Evolutionary conservation across 1,140 invertebrate genomes (phyloP), one percentile per base, ranked within the genome.

Genomic region (Neodiprion lecontei): DNA sequence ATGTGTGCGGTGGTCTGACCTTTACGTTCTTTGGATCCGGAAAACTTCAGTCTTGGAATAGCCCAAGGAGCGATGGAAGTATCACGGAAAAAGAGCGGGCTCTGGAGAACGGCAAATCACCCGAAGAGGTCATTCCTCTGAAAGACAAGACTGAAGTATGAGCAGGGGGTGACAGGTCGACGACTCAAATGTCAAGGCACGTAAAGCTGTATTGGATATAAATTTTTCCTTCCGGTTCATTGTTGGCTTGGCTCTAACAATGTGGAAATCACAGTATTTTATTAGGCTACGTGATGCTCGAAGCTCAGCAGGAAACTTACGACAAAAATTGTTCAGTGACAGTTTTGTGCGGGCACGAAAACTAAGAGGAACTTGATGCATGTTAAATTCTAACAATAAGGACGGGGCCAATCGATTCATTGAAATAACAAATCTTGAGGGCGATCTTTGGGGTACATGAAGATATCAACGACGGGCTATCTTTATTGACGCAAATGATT

Each of bases 1-100:
- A 97, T 82, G 85, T 91, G 3, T 82, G 90, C 11, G 96, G 94
- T 0, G 92, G 93, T 1, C 66, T 94, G 0, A 84, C 92, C 1
- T 98, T 94, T 86, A 80, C 92, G 5, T 76, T 93, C 11, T 89
- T 95, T 67, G 94, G 94, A 8, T 91, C 91, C 0, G 94, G 94
- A 0, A 91, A 95, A 75, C 85, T 94, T 21, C 94, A 95, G 83
- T 83, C 88, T 4, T 95, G 93, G 93, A 93, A 92, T 81, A 82
- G 82, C 72, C 79, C 84, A 9, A 53, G 77, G 0, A 28, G 70
- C 5, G 67, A 72, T 10, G 66, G 76, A n/a, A 75, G 78, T 47
- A 74, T 70, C 67, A 0, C 11, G 21, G 73, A 78, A 10, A 71
- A 1, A 12, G 28, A 50, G 2, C 48, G 21, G 9, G 61, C 49